A percentile compares a stretch with the other conserved stretches of the same genome.
Conservation (phyloP, 2,888 invertebrate species). For the Zygogramma bicolorata region DNA sequence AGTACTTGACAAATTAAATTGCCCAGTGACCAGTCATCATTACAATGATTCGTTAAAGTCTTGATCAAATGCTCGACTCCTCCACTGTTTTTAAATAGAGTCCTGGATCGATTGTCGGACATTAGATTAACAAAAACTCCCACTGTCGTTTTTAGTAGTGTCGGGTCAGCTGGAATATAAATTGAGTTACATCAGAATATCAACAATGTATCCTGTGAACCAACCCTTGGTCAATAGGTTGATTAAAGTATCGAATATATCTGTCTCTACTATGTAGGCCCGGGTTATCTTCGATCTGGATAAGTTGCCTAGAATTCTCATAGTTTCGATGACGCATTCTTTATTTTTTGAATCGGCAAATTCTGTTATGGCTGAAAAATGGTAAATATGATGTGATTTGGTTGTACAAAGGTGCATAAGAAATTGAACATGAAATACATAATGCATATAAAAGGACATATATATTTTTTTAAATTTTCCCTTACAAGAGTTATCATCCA, state of each 20-base stretch:
- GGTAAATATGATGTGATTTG: neutral
- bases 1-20: conserved; percentile 81
- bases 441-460: neutral
- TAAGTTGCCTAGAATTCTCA: conserved; percentile 86
- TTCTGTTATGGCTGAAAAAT: conserved; percentile 66
- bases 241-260: conserved; percentile 73
- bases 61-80: conserved; percentile 70
- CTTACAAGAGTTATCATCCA: no score
- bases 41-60: conserved; percentile 71
- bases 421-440: no score
- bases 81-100: conserved; percentile 68
- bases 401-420: no score
- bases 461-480: neutral
- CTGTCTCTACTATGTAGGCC: conserved; percentile 75
- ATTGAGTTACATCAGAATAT: neutral
- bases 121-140: conserved; percentile 87
- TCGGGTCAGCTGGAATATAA: conserved; percentile 70
- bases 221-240: conserved; percentile 72
- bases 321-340: conserved; percentile 76
- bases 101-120: conserved; percentile 71
- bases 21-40: conserved; percentile 78
- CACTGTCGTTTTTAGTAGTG: conserved; percentile 81
- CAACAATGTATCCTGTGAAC: neutral
- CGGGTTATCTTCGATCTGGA: conserved; percentile 78
- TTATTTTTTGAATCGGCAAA: conserved; percentile 66